Evolutionary conservation across 1,140 invertebrate species (phyloP).

Genomic region (Lithobius niger): DNA sequence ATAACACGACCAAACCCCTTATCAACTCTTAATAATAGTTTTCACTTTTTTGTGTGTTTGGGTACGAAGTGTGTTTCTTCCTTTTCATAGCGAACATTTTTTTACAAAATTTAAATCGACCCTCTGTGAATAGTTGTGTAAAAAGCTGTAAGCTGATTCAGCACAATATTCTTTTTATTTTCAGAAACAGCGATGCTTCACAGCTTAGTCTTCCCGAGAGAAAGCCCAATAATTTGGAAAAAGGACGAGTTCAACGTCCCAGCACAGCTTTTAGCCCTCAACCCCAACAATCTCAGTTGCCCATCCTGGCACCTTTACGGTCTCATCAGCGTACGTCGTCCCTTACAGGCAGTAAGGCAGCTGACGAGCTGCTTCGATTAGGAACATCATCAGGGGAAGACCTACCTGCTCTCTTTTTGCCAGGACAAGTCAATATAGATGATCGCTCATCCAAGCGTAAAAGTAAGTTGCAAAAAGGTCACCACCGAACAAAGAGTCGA

Average conservation of each 20-base stretch:
- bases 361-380: not conserved
- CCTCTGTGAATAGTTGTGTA: conserved; percentile 31
- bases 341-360: not conserved
- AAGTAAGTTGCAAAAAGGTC: not conserved
- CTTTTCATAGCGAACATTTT: no score
- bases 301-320: not conserved
- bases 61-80: no score
- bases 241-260: not conserved
- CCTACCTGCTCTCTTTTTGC: not conserved
- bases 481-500: not conserved
- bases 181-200: conserved; percentile 55
- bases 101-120: no score
- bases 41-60: no score
- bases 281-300: not conserved
- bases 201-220: conserved; percentile 44
- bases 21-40: no score
- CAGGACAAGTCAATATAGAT: not conserved
- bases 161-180: not conserved
- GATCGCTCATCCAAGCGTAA: not conserved
- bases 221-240: not conserved
- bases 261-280: not conserved
- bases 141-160: no score
- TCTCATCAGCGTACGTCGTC: not conserved
- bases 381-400: not conserved
- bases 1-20: no score